Evolutionary conservation across 1,140 invertebrate genomes (phyloP), one percentile per base, ranked within the genome.

Genomic region (Calliopsis andreniformis): DNA sequence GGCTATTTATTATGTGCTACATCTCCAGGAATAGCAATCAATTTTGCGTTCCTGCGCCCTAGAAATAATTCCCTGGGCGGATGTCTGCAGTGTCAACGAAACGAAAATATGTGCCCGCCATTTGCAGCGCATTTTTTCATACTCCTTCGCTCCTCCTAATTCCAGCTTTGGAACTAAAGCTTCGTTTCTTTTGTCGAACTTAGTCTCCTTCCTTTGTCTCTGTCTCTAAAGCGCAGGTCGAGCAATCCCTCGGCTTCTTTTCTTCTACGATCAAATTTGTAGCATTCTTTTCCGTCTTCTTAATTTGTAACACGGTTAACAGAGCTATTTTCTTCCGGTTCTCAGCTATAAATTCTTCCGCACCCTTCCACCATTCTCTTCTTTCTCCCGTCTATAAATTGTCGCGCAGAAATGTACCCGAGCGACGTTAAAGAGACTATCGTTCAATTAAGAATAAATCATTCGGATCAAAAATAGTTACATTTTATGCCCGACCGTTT

Each of bases 1-100:
- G 32, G 30, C 18, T 6, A 6, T 2, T 18, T 18, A 14, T 55
- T 55, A 28, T 35, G 51, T 14, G 20, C 28, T 18, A 18, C 30
- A n/a, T 16, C 55, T 42, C 39, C 32, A 12, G 56, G 20, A 39
- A 4, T 32, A 14, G 56, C 56, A 39, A 59, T 59, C 39, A 59
- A 59, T 59, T 32, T 59, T 39, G 32, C 20, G 32, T 12, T 23
- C 56, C 39, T 35, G 30, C 56, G 56, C 23, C 56, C 32, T 10
- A 42, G 56, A 39, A 59, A 59, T 59, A 59, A 35, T 20, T 35
- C 56, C 39, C 56, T 2, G 32, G 16, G 30, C 35, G 56, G 39
- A 59, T 59, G 23, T 59, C 56, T 10, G 20, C 20, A 18, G 10
- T 3, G 56, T 59, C 56, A 59, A n/a, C 56, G 32, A n/a, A n/a